Base-by-base conservation (phyloP, 2,113 vertebrate genomes). In the Trogon surrucura region DNA sequence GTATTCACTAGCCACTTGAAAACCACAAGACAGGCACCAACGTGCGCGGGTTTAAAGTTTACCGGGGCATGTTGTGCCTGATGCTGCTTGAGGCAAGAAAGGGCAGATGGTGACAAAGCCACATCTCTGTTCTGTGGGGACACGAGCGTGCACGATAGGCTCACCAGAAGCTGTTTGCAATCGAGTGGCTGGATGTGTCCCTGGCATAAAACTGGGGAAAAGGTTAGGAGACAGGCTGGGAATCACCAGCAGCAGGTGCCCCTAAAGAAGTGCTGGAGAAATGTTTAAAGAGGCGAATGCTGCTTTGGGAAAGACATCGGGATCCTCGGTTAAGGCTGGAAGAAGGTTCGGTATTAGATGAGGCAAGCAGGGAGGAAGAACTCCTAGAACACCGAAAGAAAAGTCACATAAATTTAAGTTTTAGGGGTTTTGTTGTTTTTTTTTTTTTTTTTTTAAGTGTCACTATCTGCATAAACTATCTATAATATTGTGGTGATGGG, bases 231-330 rank as follows among this genome's bases (percentile, higher is more conserved):
- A 88, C 94, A 96, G 95, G 80, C 92, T 57, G 87, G 93, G 97
- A 98, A 98, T 98, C 98, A 97, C 61, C 95, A 96, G 89, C 95
- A 97, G 95, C 97, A 98, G 97, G 98, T 98, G 97, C 89, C 97
- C 90, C 72, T 95, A 96, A 97, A 95, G 94, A 96, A 97, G 97
- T 96, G 95, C 86, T 62, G 75, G 57, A 89, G 89, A 94, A 61
- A 93, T 93, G 74, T 91, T 96, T 94, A 94, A 97, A 97, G 78
- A 97, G 73, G 73, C 93, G 96, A 94, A 97, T 88, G 77, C 56
- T 96, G 89, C 93, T 97, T 96, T 67, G 78, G 91, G 80, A 96
- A 95, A 69, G 85, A 94, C 54, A 90, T 96, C 66, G 64, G 84
- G 74, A 93, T 80, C 79, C 80, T 97, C 80, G 27, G 32, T 85